Base-by-base conservation (phyloP, 2,888 invertebrate genomes). In the Drosophila koepferae region DNA sequence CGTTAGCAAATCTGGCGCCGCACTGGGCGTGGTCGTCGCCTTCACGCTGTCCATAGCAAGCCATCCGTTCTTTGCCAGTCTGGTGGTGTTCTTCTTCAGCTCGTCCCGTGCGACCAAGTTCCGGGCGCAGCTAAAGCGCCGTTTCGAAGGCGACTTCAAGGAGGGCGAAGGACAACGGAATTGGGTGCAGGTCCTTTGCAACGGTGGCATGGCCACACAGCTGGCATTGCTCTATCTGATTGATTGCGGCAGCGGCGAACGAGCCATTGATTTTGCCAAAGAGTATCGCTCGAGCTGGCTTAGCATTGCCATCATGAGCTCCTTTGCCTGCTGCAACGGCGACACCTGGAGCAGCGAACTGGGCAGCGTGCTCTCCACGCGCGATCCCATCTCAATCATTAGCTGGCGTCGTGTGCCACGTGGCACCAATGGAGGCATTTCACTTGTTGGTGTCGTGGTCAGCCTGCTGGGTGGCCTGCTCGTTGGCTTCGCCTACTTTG, bases 281-380 rank as follows among this genome's bases (percentile, higher is more conserved):
- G 94, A 96, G 86, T 97, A 97, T 88, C 94, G 96, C 88, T 95
- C 96, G 31, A 97, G 97, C 4, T 97, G 97, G 97, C 94, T 97
- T n/a, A 95, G 96, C 4, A 94, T 97, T 81, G 97, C 96, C 38
- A 94, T 97, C 60, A 93, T 98, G 80, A 96, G 96, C 96, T 82
- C 96, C 0, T 94, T 97, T 86, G 95, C 97, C 16, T 97, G 97
- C 89, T 96, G 96, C 81, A 97, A 96, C 91, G 98, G 98, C 0
- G 98, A 98, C 90, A 98, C 98, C 0, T 97, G 97, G 96, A 97
- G 98, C 55, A 98, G 97, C 43, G 98, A 98, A 93, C 92, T 98
- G 20, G 98, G 97, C 2, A 94, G 96, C 40, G 98, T 97, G 0
- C 91, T 97, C 23, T 95, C 96, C 8, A 93, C 92, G 34, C 93